Evolutionary conservation across 2,113 vertebrate species (phyloP).

Genomic region (Gallinago jamesoni): DNA sequence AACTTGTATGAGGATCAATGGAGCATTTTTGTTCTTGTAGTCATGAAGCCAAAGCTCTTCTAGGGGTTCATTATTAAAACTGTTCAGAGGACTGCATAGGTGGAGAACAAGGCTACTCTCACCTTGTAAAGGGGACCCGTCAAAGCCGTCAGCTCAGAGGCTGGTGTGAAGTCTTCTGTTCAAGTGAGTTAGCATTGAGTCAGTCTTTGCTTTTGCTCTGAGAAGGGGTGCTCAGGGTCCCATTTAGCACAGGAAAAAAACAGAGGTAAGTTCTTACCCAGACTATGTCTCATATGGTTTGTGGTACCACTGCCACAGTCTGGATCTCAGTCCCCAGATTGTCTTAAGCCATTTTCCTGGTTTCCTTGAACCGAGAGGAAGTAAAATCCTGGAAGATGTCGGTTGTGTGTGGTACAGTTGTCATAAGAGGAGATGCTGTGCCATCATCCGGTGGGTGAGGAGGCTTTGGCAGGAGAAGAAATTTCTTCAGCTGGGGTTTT

Average conservation of each 20-base stretch:
- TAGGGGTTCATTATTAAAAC: not conserved
- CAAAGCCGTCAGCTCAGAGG: not conserved
- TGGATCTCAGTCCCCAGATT: not conserved
- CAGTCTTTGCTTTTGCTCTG: not conserved
- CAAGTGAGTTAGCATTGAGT: not conserved
- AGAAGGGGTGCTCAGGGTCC: not conserved
- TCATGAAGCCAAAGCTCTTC: not conserved
- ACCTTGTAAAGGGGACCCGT: accelerated
- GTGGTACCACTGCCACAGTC: not conserved
- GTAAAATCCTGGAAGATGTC: not conserved
- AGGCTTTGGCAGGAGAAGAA: not conserved
- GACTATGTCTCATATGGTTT: not conserved
- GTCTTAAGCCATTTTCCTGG: not conserved
- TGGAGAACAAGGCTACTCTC: not conserved
- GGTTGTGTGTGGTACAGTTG: not conserved
- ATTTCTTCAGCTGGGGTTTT: not conserved
- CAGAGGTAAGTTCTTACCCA: not conserved
- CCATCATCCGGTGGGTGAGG: not conserved
- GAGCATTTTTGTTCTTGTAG: not conserved
- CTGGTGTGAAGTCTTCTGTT: not conserved
- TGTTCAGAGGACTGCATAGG: not conserved
- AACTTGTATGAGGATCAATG: not conserved
- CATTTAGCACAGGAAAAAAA: not conserved
- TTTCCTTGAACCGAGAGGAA: not conserved
- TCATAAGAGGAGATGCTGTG: not conserved